These are phyloP conservation scores for Dexiosoma caninum DNA, from an alignment of 2,888 invertebrate genomes.

Conservation along the genomic window DNA sequence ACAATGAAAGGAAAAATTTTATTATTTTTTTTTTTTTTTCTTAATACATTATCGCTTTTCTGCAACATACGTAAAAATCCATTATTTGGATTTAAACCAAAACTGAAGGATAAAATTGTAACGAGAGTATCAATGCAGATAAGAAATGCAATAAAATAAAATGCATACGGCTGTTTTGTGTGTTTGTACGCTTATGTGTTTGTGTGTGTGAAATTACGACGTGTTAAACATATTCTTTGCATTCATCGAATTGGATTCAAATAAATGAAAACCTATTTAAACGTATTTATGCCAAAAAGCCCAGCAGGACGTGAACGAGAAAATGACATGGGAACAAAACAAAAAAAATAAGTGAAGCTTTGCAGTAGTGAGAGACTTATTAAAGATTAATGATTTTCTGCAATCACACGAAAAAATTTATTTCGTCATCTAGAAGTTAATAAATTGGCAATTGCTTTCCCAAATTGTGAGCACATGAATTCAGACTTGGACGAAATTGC, in stretches of 20 bases:
- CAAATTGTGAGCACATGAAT: no score
- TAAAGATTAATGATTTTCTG: no score
- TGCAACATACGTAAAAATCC: conserved; percentile 28
- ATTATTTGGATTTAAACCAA: conserved; percentile 29
- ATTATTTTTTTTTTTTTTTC: no score
- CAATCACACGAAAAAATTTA: no score
- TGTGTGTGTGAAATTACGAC: background rate
- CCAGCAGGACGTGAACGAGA: background rate
- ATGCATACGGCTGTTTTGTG: background rate
- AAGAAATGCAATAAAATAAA: background rate
- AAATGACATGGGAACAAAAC: background rate
- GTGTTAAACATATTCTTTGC: background rate
- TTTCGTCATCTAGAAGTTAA: no score
- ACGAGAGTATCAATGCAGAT: background rate
- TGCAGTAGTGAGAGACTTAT: background rate
- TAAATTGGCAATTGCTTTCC: no score
- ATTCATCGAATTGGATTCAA: conserved; percentile 11
- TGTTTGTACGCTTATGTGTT: background rate
- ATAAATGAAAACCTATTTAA: conserved; percentile 34
- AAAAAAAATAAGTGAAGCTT: background rate
- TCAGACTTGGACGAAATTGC: no score
- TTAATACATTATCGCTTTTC: conserved; percentile 14
- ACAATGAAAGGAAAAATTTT: no score
- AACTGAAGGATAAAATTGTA: background rate
- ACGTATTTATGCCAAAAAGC: background rate